Evolutionary conservation across 2,888 invertebrate genomes (phyloP).

Genomic region (Kuschelorhynchus macadamiae): DNA sequence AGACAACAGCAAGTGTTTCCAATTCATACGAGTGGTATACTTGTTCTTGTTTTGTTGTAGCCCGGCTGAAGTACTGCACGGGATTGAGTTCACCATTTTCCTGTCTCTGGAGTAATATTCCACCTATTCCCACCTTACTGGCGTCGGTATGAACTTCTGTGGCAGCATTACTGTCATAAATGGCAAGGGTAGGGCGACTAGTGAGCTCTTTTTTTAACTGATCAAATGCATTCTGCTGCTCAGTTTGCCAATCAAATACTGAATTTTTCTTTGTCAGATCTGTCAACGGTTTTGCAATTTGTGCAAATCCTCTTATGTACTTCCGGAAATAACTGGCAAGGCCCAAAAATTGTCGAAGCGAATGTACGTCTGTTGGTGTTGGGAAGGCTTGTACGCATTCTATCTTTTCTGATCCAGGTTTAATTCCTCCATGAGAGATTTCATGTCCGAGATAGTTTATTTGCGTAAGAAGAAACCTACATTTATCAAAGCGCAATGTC

Average conservation of each 20-base stretch:
- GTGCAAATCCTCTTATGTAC: not conserved
- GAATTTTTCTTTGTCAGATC: not conserved
- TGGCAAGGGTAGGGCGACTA: not conserved
- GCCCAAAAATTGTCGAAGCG: conserved; percentile 26
- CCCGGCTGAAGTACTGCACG: not conserved
- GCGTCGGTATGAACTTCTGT: conserved; percentile 12
- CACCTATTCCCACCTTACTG: conserved; percentile 8
- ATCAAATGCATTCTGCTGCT: conserved; percentile 2
- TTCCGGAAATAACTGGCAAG: not conserved
- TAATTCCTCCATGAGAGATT: conserved; percentile 11
- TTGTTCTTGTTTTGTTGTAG: not conserved
- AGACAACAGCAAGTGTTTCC: conserved; percentile 43
- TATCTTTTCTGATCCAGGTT: conserved; percentile 2
- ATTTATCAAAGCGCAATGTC: conserved; percentile 45
- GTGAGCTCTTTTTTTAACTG: not conserved
- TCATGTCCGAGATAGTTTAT: conserved; percentile 44
- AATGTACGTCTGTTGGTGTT: conserved; percentile 11
- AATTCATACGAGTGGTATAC: conserved; percentile 43
- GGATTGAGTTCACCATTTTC: not conserved
- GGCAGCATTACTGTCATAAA: not conserved
- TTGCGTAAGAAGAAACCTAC: too few relatives aligned
- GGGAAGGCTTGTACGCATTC: conserved; percentile 13
- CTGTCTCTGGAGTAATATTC: not conserved
- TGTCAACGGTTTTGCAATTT: not conserved
- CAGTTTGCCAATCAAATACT: conserved; percentile 1